phyloP scores from a whole-genome alignment of 2,113 vertebrate genomes.

The Passer montanus region DNA sequence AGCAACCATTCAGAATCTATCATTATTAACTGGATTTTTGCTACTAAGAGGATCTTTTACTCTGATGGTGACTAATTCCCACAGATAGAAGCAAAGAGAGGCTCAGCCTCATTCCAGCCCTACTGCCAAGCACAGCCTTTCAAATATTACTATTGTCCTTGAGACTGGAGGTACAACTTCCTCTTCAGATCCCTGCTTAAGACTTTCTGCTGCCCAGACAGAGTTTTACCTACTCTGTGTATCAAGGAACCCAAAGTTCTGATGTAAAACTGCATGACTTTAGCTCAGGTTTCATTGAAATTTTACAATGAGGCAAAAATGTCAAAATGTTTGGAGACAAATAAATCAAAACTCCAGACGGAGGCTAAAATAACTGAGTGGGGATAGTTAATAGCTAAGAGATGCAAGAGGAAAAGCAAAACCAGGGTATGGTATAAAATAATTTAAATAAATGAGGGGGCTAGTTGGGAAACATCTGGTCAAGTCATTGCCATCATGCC shows the following conservation, averaged over 20 bases:
- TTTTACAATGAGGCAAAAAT: not conserved
- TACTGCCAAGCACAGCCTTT: not conserved
- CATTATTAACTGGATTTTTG: not conserved
- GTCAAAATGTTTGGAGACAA: not conserved
- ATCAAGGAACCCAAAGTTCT: not conserved
- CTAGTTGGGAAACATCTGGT: not conserved
- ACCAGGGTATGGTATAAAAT: not conserved
- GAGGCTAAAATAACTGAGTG: not conserved
- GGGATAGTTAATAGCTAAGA: not conserved
- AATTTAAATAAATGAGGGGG: not conserved
- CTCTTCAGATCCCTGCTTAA: not conserved
- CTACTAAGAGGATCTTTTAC: not conserved
- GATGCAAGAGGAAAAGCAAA: not conserved
- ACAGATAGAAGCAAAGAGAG: not conserved
- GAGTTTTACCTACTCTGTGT: not conserved
- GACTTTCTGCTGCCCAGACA: not conserved
- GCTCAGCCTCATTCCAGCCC: not conserved
- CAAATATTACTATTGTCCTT: not conserved
- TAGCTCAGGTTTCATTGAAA: not conserved
- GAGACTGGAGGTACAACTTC: not conserved
- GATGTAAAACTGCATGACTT: not conserved
- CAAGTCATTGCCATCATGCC: not conserved
- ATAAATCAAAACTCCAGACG: not conserved
- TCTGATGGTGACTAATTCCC: not conserved
- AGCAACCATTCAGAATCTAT: not conserved